Base-by-base conservation (phyloP, 2,888 invertebrate species). In the Philereme vetulata region DNA sequence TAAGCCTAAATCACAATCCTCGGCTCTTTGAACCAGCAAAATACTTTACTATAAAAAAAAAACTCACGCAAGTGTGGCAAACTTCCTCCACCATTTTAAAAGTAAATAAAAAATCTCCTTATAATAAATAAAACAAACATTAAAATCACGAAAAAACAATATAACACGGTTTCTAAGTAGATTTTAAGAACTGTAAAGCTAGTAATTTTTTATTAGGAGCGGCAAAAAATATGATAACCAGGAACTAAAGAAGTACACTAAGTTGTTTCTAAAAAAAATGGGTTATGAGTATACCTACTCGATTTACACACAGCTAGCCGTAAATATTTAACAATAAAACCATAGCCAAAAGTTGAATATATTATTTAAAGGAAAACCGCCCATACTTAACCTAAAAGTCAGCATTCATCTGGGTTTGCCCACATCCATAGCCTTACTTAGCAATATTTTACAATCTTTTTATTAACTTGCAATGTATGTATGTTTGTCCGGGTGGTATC, bases 1-100 rank as follows among this genome's bases (percentile, higher is more conserved):
- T 74, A 79, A 78, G 70, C 70, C 75, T 76, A 77, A 72, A 82
- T 84, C 81, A 82, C 81, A 80, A 76, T 73, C 71, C 64, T 65
- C 60, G 77, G 80, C 75, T 84, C 78, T 76, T 72, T 68, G 77
- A 84, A 81, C 81, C 81, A 72, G 72, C 73, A 68, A 67, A 76
- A 73, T 60, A 68, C 61, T 47, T 55, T 64, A 35, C 35, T 57
- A 54, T 53, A 59, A 59, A 63, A 71, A n/a, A 73, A 65, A 53
- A 64, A 67, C 62, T 66, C 67, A 67, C 67, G 21, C 10, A 70
- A 62, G 21, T 52, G 10, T 52, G 35, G 47, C 51, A 42, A 42
- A 56, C 58, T 40, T 55, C 55, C 58, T 48, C 55, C 58, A 58
- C 57, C 55, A 62, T 8, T 38, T 38, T 0, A 55, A 11, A 36